phyloP scores from a whole-genome alignment of 2,797 vertebrate species.

The Myotis pilosus region DNA sequence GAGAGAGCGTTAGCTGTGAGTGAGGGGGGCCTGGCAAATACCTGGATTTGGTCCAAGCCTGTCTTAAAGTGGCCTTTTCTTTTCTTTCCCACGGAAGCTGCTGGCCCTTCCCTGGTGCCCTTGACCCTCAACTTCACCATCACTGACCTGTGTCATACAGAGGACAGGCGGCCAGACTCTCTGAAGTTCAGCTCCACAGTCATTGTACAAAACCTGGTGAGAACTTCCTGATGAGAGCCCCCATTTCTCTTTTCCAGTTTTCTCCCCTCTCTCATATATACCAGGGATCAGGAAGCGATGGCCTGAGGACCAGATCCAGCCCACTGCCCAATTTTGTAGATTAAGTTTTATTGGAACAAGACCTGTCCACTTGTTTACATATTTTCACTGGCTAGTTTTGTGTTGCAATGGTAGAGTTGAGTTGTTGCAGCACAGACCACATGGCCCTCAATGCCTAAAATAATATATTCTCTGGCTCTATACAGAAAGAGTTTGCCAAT shows the following conservation, averaged over 20 bases:
- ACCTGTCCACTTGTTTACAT: not conserved
- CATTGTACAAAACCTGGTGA: not conserved
- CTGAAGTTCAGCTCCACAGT: not conserved
- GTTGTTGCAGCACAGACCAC: not conserved
- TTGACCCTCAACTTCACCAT: slow-evolving; percentile 81
- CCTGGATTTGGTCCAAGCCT: not conserved
- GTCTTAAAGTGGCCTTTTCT: not conserved
- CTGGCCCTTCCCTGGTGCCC: not conserved
- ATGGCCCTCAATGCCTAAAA: not conserved
- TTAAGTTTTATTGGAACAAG: not conserved
- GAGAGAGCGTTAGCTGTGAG: not conserved
- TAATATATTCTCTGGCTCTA: not conserved
- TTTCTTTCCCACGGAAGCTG: not conserved
- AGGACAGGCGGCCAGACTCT: not conserved
- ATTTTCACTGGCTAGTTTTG: not conserved
- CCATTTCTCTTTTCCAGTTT: not conserved
- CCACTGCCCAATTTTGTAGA: not conserved
- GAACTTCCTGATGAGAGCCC: not conserved
- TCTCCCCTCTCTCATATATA: not conserved
- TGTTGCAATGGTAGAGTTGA: not conserved
- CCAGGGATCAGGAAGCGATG: not conserved
- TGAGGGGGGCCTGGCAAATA: not conserved
- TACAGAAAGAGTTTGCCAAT: not conserved
- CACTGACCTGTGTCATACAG: not conserved
- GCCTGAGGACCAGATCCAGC: not conserved